These are phyloP conservation scores for Actinia tenebrosa DNA, from an alignment of 64 coral and sea anemone genomes.

Conservation along the genomic window DNA sequence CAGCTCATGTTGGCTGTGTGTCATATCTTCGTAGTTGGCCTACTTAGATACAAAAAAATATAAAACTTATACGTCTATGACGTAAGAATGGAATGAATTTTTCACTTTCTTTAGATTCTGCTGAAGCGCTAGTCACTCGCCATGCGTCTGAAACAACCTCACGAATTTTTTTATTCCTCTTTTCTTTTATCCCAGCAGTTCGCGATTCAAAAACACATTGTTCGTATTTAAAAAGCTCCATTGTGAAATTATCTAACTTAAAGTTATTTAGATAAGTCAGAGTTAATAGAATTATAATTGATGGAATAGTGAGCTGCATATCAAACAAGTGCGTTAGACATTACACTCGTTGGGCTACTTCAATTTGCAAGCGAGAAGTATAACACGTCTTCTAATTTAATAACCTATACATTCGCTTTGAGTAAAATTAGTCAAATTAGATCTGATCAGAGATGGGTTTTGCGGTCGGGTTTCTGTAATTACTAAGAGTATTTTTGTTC, in stretches of 20 bases:
- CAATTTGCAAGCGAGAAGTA: conserved; percentile 31
- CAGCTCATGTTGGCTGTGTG: background rate
- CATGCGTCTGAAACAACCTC: background rate
- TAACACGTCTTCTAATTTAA: conserved; percentile 12
- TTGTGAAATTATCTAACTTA: conserved; percentile 9
- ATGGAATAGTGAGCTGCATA: background rate
- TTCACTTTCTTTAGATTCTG: background rate
- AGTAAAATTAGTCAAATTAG: conserved; percentile 28
- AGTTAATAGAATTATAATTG: conserved; percentile 35
- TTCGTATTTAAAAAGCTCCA: background rate
- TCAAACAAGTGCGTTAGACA: background rate
- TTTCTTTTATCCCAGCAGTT: background rate
- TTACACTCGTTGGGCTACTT: background rate
- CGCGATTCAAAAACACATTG: background rate
- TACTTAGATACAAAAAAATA: background rate
- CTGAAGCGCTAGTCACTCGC: background rate
- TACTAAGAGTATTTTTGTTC: background rate
- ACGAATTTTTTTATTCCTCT: background rate
- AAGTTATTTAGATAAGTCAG: conserved; percentile 32
- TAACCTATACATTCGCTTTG: background rate
- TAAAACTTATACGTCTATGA: background rate
- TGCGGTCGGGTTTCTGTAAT: background rate
- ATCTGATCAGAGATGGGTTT: conserved; percentile 3
- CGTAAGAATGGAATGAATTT: background rate
- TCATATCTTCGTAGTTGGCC: background rate